phyloP scores from a whole-genome alignment of 2,888 invertebrate genomes.

The Cepaea hortensis region DNA sequence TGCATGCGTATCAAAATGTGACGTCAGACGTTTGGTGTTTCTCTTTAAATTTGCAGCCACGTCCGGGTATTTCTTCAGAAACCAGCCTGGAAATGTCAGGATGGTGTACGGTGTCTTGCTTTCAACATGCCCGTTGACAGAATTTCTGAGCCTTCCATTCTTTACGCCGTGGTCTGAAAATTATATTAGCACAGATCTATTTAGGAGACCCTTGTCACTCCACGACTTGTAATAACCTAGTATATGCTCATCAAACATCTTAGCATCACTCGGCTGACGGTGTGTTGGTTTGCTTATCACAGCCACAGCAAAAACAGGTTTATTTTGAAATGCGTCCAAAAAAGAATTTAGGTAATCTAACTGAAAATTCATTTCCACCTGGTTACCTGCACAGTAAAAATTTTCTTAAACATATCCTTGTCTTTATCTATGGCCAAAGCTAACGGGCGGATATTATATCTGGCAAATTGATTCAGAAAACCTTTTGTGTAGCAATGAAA shows the following conservation, averaged over 20 bases:
- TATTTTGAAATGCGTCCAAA: slow-evolving; percentile 79
- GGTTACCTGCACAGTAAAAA: slow-evolving; percentile 82
- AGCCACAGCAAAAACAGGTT: slow-evolving; percentile 87
- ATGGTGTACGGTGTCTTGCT: slow-evolving; percentile 90
- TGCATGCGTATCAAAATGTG: slow-evolving; percentile 89
- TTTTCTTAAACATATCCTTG: slow-evolving; percentile 61
- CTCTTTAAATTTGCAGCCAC: slow-evolving; percentile 82
- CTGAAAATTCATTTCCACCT: slow-evolving; percentile 83
- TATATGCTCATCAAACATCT: slow-evolving; percentile 84
- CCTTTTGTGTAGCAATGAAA: slow-evolving; percentile 87
- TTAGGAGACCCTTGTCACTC: slow-evolving; percentile 69
- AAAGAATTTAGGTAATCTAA: slow-evolving; percentile 81
- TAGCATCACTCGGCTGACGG: slow-evolving; percentile 77
- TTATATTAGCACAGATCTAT: slow-evolving; percentile 78
- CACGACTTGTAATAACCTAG: slow-evolving; percentile 79
- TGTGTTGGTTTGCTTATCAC: slow-evolving; percentile 91
- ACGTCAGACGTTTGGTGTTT: slow-evolving; percentile 84
- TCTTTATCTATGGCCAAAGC: slow-evolving; percentile 79
- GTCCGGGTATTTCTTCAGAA: slow-evolving; percentile 81
- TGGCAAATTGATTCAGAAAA: slow-evolving; percentile 87
- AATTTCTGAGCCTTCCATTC: slow-evolving; percentile 88
- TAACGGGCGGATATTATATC: slow-evolving; percentile 88
- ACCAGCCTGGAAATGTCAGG: slow-evolving; percentile 85
- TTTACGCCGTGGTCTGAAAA: slow-evolving; percentile 88
- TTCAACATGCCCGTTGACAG: slow-evolving; percentile 87